Evolutionary conservation across 2,888 invertebrate genomes (phyloP).

Genomic region (Syrphus vitripennis): DNA sequence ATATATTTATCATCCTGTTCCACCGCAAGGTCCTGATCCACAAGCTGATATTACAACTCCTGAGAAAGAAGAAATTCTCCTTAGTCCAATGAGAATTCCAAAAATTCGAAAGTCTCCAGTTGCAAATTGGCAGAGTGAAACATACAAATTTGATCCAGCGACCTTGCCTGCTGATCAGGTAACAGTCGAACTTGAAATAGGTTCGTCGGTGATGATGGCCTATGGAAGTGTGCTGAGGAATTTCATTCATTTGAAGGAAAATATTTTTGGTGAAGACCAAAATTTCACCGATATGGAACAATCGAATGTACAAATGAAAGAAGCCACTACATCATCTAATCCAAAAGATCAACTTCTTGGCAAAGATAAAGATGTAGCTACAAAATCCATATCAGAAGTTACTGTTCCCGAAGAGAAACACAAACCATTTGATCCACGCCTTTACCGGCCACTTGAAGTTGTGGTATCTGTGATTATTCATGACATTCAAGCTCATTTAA

Average conservation of each 20-base stretch:
- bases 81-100: conserved; percentile 96
- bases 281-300: conserved; percentile 95
- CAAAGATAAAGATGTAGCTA: conserved; percentile 78
- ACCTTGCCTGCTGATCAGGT: conserved; percentile 93
- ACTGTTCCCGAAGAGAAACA: conserved; percentile 84
- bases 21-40: conserved; percentile 92
- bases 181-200: conserved; percentile 95
- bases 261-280: conserved; percentile 98
- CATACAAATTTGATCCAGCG: conserved; percentile 92
- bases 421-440: conserved; percentile 90
- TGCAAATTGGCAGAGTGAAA: conserved; percentile 86
- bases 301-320: conserved; percentile 82
- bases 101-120: conserved; percentile 88
- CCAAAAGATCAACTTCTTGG: conserved; percentile 78
- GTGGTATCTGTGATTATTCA: conserved; percentile 96
- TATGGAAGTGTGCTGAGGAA: conserved; percentile 96
- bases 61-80: conserved; percentile 94
- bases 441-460: conserved; percentile 94
- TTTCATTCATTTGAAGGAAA: conserved; percentile 96
- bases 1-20: conserved; percentile 96
- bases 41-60: conserved; percentile 97
- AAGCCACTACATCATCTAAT: conserved; percentile 79
- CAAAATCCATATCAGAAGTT: conserved; percentile 80
- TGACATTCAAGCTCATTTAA: conserved; percentile 96
- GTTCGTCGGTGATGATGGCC: conserved; percentile 94